These are phyloP conservation scores for Deroptyus accipitrinus DNA, from an alignment of 2,113 vertebrate species.

Conservation along the genomic window DNA sequence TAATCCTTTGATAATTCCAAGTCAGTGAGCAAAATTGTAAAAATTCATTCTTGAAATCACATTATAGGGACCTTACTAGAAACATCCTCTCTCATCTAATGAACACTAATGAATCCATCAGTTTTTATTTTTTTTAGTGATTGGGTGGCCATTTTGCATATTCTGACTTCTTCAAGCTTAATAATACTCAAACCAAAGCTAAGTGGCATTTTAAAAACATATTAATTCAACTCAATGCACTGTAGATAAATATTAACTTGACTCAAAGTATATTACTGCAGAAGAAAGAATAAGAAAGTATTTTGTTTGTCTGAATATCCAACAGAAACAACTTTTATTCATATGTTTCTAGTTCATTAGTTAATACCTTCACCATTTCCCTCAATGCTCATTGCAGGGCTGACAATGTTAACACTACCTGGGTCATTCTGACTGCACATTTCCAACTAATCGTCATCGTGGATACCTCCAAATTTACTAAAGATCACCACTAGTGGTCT, in stretches of 20 bases:
- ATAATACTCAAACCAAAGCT: not conserved
- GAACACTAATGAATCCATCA: constrained; percentile 4
- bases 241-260: not conserved
- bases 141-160: not conserved
- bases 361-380: not conserved
- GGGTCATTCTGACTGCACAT: not conserved
- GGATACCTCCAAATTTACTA: not conserved
- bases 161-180: not conserved
- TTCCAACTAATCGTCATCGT: not conserved
- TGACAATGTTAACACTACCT: not conserved
- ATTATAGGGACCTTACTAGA: not conserved
- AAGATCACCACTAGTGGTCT: not conserved
- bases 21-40: not conserved
- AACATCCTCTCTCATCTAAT: not conserved
- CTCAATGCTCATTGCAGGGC: not conserved
- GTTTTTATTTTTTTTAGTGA: not conserved
- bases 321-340: not conserved
- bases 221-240: not conserved
- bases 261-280: not conserved
- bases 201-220: not conserved
- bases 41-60: constrained; percentile 5
- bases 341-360: not conserved
- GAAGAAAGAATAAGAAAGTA: not conserved
- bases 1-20: constrained; percentile 13
- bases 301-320: not conserved